Evolutionary conservation across 2,797 vertebrate genomes (phyloP), one percentile per base, ranked within the genome.

Genomic region (Bucorvus abyssinicus): DNA sequence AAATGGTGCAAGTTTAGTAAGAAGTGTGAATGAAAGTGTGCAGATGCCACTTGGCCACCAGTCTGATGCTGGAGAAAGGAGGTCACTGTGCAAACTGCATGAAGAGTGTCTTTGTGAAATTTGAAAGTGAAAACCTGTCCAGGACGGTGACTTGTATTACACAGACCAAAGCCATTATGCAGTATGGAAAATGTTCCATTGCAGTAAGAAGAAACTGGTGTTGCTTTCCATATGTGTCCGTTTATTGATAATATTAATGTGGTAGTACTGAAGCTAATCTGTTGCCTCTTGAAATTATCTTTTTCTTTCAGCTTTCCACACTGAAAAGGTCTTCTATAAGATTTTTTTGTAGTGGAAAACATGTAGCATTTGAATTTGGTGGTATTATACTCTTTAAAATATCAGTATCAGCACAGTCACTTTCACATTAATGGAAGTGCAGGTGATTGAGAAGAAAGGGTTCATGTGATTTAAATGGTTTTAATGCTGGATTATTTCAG

Each of bases 401-500:
- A 79, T 19, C n/a, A 36, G 10, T 89, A 59, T 79, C 56, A 73
- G 49, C 26, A 24, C 16, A 76, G 69, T 59, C 13, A 15, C 49
- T 93, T 89, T 67, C 44, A 83, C 79, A 82, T 83, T 77, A 77
- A 74, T 82, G 49, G 56, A 77, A 80, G 32, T 45, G 64, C 57
- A 92, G 68, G 74, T 93, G 71, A 84, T 38, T 71, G 56, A 85
- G 87, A 89, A 89, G 82, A 93, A 89, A 94, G 45, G 24, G 32
- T 74, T 93, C 74, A 61, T 89, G 75, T 94, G 81, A 93, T 89
- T 89, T 80, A 65, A 76, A 78, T 84, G 36, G 21, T 73, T 92
- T 84, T 90, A 93, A 90, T 95, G 78, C 81, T 76, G 88, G 81
- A 94, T 95, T 90, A 90, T 87, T 89, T 93, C 44, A 75, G 55